These are phyloP conservation scores for Nipponia nippon DNA, from an alignment of 2,113 vertebrate genomes.

Conservation along the genomic window DNA sequence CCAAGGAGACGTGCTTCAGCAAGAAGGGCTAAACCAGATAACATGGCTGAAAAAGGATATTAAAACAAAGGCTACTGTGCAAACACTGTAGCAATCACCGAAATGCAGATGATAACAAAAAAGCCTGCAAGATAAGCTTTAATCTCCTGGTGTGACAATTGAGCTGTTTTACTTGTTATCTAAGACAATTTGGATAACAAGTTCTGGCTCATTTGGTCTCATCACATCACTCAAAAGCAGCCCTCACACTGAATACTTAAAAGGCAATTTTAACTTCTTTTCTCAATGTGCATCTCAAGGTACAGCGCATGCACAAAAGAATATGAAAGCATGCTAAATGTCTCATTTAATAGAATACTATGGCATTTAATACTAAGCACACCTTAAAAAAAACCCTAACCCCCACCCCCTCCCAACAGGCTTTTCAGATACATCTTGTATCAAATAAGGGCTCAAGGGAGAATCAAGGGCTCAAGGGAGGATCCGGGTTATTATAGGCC, in stretches of 20 bases:
- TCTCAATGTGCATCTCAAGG: background rate
- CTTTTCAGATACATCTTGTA: background rate
- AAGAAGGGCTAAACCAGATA: background rate
- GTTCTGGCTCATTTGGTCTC: background rate
- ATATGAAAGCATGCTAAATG: background rate
- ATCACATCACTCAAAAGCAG: background rate
- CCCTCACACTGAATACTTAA: background rate
- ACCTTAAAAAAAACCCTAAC: background rate
- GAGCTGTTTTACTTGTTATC: background rate
- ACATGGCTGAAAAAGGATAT: background rate
- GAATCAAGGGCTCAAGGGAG: no score
- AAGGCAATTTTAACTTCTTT: background rate
- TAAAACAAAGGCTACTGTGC: background rate
- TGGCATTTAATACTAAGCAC: background rate
- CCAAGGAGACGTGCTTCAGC: background rate
- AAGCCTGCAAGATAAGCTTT: background rate
- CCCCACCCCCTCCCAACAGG: background rate
- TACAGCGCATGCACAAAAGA: background rate
- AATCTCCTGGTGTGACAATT: background rate
- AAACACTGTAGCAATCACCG: background rate
- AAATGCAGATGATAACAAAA: background rate
- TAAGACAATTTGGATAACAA: conserved; percentile 21
- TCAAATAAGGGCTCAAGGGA: background rate
- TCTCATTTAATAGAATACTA: background rate
- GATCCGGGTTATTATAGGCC: no score